A percentile compares a stretch with the other conserved stretches of the same genome.
Evolutionary conservation across 2,888 invertebrate species (phyloP).

Genomic region (Callinectes sapidus): DNA sequence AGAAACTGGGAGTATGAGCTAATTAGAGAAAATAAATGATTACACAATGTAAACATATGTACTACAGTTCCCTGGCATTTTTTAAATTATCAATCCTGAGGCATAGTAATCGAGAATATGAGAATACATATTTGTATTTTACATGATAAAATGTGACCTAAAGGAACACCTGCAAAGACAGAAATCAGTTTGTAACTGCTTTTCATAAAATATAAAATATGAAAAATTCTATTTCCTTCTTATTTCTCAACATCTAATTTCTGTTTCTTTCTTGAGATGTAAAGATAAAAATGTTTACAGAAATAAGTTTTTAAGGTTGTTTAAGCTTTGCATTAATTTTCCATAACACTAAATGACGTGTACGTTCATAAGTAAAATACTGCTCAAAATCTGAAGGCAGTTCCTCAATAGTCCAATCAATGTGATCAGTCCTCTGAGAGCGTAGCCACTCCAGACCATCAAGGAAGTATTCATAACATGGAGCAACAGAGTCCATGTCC

Average conservation of each 20-base stretch:
- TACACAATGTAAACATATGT: not conserved
- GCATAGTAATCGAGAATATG: not conserved
- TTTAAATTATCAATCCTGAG: not conserved
- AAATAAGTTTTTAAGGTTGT: conserved; percentile 18
- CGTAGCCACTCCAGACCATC: conserved; percentile 77
- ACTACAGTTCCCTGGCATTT: not conserved
- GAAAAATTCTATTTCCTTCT: not conserved
- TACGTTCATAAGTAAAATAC: conserved; percentile 88
- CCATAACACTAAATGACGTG: conserved; percentile 86
- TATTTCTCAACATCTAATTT: not conserved
- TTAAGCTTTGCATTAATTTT: conserved; percentile 75
- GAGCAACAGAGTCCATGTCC: conserved; percentile 88
- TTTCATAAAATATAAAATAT: not conserved
- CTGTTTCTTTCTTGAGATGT: not conserved
- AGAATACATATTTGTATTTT: not conserved
- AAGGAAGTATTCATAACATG: conserved; percentile 90
- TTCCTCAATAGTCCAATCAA: conserved; percentile 62
- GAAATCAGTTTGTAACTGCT: not conserved
- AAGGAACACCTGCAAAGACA: not conserved
- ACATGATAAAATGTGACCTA: not conserved
- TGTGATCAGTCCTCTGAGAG: conserved; percentile 52
- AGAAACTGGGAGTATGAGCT: no score
- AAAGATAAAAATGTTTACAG: not conserved
- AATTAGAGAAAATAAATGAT: no score
- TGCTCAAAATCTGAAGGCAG: conserved; percentile 80